phyloP scores from a whole-genome alignment of 2,113 vertebrate species.

The Sinocyclocheilus anshuiensis region DNA sequence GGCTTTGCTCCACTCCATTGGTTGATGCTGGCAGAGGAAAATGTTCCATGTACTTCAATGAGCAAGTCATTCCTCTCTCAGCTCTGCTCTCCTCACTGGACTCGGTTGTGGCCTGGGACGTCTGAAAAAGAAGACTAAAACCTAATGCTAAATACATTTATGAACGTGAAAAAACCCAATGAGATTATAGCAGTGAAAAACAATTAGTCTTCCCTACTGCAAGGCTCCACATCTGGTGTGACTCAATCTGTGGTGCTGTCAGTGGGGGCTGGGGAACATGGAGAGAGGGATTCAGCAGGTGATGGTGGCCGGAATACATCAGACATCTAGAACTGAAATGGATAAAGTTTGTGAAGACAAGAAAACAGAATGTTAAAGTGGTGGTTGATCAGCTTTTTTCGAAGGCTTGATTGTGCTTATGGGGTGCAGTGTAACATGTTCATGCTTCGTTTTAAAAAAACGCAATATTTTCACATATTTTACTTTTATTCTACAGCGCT shows the following conservation, averaged over 20 bases:
- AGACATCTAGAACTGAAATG: slow-evolving; percentile 1
- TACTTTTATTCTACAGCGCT: too few relatives aligned
- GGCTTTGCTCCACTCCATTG: slow-evolving; percentile 41
- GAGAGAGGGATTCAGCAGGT: slow-evolving; percentile 83
- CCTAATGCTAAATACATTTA: slow-evolving; percentile 76
- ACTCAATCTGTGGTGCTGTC: slow-evolving; percentile 73
- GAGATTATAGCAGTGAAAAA: slow-evolving; percentile 84
- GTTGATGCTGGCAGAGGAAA: slow-evolving; percentile 57
- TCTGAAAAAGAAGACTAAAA: slow-evolving; percentile 2
- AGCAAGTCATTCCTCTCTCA: slow-evolving; percentile 45
- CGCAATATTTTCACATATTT: too few relatives aligned
- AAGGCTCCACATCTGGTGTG: slow-evolving; percentile 89
- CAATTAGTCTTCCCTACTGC: slow-evolving; percentile 86
- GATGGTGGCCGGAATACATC: slow-evolving; percentile 74
- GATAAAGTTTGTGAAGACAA: background rate
- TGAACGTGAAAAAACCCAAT: slow-evolving; percentile 77
- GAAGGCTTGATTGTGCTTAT: too few relatives aligned
- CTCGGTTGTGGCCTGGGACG: background rate
- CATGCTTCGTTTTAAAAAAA: too few relatives aligned
- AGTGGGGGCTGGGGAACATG: slow-evolving; percentile 64
- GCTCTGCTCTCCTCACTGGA: slow-evolving; percentile 39
- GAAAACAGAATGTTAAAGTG: too few relatives aligned
- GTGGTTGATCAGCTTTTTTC: too few relatives aligned
- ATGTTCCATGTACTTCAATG: slow-evolving; percentile 44
- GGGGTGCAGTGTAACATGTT: too few relatives aligned